A percentile compares a stretch with the other conserved stretches of the same genome.
These are phyloP conservation scores for Hemichromis elongatus DNA, from an alignment of 2,113 vertebrate genomes.

Conservation along the genomic window DNA sequence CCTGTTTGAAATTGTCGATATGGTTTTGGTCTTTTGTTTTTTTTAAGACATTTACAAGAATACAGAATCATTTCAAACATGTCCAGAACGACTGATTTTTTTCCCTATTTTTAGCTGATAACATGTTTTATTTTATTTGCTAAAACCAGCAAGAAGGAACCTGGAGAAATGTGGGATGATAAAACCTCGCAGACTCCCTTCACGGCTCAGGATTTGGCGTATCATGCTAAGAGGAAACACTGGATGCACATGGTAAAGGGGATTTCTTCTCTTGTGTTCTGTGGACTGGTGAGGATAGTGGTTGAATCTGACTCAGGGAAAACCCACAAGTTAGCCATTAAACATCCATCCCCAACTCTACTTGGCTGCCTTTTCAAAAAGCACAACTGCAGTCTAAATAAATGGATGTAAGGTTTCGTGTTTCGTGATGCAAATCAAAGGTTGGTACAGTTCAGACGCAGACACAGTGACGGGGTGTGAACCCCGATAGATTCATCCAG, in stretches of 20 bases:
- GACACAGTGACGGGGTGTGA: constrained; percentile 62
- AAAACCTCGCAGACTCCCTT: neutral
- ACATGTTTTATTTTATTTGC: neutral
- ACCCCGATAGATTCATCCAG: constrained; percentile 32
- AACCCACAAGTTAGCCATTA: neutral
- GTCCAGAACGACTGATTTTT: neutral
- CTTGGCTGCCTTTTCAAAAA: neutral
- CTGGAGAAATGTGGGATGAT: neutral
- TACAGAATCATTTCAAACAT: neutral
- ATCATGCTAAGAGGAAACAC: neutral
- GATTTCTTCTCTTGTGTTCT: neutral
- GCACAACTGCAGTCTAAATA: neutral
- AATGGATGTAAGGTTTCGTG: neutral
- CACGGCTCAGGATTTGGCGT: neutral
- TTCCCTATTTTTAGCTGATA: neutral
- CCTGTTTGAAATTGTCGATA: neutral
- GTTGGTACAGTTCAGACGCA: constrained; percentile 34
- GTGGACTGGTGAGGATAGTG: neutral
- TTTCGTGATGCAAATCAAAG: neutral
- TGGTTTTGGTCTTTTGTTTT: neutral
- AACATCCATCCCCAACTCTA: neutral
- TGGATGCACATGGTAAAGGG: neutral
- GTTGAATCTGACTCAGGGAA: neutral
- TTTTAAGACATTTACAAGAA: neutral
- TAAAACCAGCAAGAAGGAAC: neutral